Evolutionary conservation across 2,888 invertebrate species (phyloP), one percentile per base, ranked within the genome.

Genomic region (Quadroppia sp.): DNA sequence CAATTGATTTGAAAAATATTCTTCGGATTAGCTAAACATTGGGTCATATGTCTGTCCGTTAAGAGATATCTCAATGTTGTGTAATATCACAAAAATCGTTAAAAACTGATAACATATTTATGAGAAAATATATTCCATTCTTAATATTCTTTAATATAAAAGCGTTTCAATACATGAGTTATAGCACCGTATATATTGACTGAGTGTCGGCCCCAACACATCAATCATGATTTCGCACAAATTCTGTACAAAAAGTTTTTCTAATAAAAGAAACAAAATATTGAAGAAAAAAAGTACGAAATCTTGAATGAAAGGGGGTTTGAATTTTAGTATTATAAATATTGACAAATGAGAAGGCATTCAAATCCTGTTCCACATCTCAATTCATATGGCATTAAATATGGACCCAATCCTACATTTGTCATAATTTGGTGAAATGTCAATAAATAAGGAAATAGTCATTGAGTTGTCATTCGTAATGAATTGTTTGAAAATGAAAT

Each of bases 401-500:
- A 3, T 59, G 30, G 59, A 59, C 59, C 30, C 20, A 50, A 20
- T 20, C 30, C 30, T 59, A 30, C 28, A 59, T 59, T 59, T 59
- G 59, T 59, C 59, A 59, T 30, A 59, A 59, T 59, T 59, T 59
- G 28, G 59, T 59, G 59, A 59, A 59, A 59, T n/a, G n/a, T n/a
- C n/a, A n/a, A n/a, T n/a, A n/a, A n/a, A n/a, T n/a, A n/a, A n/a
- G n/a, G n/a, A n/a, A n/a, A n/a, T n/a, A n/a, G n/a, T n/a, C n/a
- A n/a, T 36, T 11, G n/a, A 50, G 50, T 50, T 50, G 6, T 15
- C 50, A 50, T 50, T 50, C 15, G 50, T 17, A 50, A 50, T 50
- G 50, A 50, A 50, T 50, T 50, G 15, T 20, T 50, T 6, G 17
- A 9, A 15, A 50, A 20, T 23, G 17, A 45, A 45, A 17, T 45